A percentile compares a stretch with the other conserved stretches of the same genome.
Conservation (phyloP, 1,140 invertebrate species). For the Drosophila sp. region DNA sequence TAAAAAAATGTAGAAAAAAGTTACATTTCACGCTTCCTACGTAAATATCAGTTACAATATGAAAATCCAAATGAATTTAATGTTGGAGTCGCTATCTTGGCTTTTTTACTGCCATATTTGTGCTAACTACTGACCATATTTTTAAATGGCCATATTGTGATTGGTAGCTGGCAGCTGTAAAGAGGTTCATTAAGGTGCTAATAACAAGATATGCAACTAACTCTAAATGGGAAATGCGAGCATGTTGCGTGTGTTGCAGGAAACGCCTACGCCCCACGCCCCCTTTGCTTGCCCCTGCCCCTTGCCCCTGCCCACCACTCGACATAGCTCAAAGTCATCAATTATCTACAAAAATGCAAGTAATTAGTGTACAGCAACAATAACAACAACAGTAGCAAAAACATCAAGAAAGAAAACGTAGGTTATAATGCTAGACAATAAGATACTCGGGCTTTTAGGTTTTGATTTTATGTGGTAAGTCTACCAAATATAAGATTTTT, state of each 20-base stretch:
- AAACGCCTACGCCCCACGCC: slow-evolving; percentile 34
- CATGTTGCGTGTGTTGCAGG: slow-evolving; percentile 31
- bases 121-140: slow-evolving; percentile 55
- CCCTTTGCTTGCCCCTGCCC: too few relatives aligned
- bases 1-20: slow-evolving; percentile 38
- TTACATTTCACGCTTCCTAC: slow-evolving; percentile 60
- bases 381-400: slow-evolving; percentile 1
- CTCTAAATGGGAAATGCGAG: slow-evolving; percentile 26
- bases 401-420: not conserved
- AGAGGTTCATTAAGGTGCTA: slow-evolving; percentile 73
- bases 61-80: slow-evolving; percentile 24
- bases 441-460: slow-evolving; percentile 8
- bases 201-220: slow-evolving; percentile 65
- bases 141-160: slow-evolving; percentile 51
- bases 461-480: too few relatives aligned
- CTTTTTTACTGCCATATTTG: slow-evolving; percentile 42
- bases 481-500: too few relatives aligned
- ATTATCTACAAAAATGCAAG: slow-evolving; percentile 31
- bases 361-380: slow-evolving; percentile 36
- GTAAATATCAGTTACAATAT: slow-evolving; percentile 35
- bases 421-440: not conserved
- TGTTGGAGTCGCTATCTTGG: slow-evolving; percentile 16
- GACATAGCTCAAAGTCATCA: slow-evolving; percentile 21
- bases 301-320: not conserved
- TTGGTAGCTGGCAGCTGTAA: slow-evolving; percentile 68